Conservation (phyloP, 2,797 vertebrate genomes). For the Loriculus beryllinus region DNA sequence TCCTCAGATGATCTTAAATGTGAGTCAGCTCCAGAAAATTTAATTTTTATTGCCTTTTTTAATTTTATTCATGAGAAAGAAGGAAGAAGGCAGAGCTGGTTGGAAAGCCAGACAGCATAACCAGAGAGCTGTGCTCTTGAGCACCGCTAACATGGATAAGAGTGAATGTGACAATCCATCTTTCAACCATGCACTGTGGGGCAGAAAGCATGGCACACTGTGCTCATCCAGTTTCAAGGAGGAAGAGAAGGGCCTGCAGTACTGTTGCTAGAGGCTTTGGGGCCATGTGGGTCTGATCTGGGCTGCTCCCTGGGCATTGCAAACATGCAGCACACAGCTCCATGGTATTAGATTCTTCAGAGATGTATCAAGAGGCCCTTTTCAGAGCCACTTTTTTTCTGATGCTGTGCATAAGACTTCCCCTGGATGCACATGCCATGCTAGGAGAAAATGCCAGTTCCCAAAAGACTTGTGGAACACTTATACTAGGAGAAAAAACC, state of each 20-base stretch:
- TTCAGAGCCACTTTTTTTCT: neutral
- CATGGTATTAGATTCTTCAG: neutral
- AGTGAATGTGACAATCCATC: neutral
- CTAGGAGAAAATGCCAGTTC: neutral
- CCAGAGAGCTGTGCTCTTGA: accelerated
- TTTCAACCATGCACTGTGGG: accelerated
- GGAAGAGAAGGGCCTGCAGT: accelerated
- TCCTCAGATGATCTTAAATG: neutral
- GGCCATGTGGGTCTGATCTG: accelerated
- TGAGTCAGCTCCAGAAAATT: neutral
- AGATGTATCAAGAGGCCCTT: neutral
- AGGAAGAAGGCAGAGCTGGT: neutral
- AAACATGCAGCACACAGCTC: neutral
- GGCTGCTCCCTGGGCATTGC: neutral
- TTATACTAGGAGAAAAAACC: neutral
- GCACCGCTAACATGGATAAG: too few species aligned
- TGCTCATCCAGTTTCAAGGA: neutral
- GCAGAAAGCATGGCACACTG: accelerated
- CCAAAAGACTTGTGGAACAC: neutral
- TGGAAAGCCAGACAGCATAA: accelerated
- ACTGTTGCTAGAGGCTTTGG: neutral
- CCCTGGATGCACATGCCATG: neutral
- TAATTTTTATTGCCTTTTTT: neutral
- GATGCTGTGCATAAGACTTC: neutral
- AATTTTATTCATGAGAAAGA: neutral